phyloP scores from a whole-genome alignment of 2,113 vertebrate species.

The Hydrolagus affinis region DNA sequence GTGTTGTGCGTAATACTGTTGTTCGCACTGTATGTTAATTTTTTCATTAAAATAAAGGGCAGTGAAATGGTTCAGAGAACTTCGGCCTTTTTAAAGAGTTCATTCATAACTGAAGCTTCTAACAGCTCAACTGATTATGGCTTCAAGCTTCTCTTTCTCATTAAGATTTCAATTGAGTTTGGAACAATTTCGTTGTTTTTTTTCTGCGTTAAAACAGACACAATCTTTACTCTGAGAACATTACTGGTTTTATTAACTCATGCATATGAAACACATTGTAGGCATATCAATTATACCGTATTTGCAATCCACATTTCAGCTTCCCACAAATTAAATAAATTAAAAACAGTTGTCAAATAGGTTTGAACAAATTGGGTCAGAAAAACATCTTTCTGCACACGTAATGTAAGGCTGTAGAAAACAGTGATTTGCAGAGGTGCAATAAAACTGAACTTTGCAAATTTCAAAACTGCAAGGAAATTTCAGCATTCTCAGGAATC shows the following conservation, averaged over 20 bases:
- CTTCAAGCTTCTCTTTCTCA: background rate
- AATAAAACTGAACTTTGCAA: background rate
- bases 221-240: background rate
- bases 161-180: background rate
- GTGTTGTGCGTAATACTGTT: background rate
- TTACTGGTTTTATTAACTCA: background rate
- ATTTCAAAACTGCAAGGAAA: background rate
- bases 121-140: background rate
- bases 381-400: too few relatives aligned
- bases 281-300: background rate
- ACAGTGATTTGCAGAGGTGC: background rate
- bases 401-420: background rate
- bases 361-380: too few relatives aligned
- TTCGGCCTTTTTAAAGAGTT: too few relatives aligned
- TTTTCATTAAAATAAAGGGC: slow-evolving; percentile 12
- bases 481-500: background rate
- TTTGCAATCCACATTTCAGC: background rate
- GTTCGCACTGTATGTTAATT: background rate
- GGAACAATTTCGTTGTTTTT: background rate
- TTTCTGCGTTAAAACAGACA: background rate
- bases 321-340: background rate
- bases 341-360: background rate
- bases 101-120: too few relatives aligned
- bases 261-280: background rate
- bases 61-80: background rate